Evolutionary conservation across 2,888 invertebrate genomes (phyloP).

Genomic region (Molorchus minor): DNA sequence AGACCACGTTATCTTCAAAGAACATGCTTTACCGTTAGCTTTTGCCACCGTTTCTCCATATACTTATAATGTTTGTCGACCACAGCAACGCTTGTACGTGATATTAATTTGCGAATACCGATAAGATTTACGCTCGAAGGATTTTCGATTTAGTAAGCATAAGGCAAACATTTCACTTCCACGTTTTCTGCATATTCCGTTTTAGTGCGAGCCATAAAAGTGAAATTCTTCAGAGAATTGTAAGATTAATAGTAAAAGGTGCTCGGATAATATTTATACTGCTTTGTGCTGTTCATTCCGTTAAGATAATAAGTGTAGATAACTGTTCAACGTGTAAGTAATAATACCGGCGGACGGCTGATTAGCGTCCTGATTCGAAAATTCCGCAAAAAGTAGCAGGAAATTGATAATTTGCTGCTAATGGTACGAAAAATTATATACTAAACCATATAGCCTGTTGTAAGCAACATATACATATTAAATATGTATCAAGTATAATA

Average conservation of each 20-base stretch:
- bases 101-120: conserved; percentile 11
- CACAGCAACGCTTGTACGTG: background rate
- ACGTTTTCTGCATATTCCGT: conserved; percentile 10
- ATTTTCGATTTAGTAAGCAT: conserved; percentile 15
- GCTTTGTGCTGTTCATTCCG: conserved; percentile 17
- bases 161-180: conserved; percentile 3
- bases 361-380: background rate
- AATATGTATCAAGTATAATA: no score
- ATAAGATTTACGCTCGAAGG: conserved; percentile 5
- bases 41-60: no score
- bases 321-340: conserved; percentile 6
- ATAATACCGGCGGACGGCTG: background rate
- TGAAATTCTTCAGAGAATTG: conserved; percentile 14
- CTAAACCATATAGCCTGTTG: no score
- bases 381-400: background rate
- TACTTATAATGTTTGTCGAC: conserved; percentile 1
- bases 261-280: conserved; percentile 10
- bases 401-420: no score
- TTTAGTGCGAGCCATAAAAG: conserved; percentile 12
- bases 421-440: no score
- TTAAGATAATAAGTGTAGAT: conserved; percentile 14
- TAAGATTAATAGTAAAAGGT: conserved; percentile 11
- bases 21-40: no score
- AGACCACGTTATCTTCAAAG: no score
- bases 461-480: no score